A percentile compares a stretch with the other conserved stretches of the same genome.
These are phyloP conservation scores for Tamias sibiricus DNA, from an alignment of 2,113 vertebrate genomes.

Conservation along the genomic window DNA sequence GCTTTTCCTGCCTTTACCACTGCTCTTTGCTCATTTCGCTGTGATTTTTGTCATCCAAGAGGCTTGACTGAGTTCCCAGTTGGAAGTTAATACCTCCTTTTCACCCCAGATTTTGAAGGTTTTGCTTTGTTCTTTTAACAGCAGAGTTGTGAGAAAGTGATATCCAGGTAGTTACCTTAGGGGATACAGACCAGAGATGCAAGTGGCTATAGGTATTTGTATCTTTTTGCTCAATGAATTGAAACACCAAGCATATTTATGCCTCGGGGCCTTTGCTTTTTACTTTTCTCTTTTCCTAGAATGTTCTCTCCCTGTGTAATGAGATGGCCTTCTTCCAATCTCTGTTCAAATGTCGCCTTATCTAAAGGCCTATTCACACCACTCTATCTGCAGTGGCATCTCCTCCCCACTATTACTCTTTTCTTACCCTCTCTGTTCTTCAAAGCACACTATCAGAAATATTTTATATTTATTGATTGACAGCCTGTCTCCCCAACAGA, in stretches of 20 bases:
- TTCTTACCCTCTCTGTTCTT: neutral
- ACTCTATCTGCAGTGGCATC: constrained; percentile 2
- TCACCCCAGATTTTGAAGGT: neutral
- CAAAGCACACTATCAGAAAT: neutral
- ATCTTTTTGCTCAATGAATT: neutral
- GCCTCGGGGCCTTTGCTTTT: neutral
- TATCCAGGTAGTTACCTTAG: neutral
- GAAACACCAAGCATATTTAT: neutral
- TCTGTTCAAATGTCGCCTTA: neutral
- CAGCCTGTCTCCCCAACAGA: neutral
- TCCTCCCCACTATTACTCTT: neutral
- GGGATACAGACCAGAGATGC: neutral
- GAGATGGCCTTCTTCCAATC: neutral
- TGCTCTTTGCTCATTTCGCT: neutral
- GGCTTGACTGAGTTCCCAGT: neutral
- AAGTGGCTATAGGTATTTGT: neutral
- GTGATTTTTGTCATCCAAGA: neutral
- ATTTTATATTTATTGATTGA: neutral
- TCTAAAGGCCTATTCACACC: neutral
- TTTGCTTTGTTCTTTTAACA: constrained; percentile 17
- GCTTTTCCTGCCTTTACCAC: neutral
- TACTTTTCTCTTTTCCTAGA: neutral
- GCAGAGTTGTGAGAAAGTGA: neutral
- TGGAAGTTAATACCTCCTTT: neutral
- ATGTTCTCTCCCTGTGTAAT: neutral